These are phyloP conservation scores for Amaurobius ferox DNA, from an alignment of 2,888 invertebrate species.

Conservation along the genomic window DNA sequence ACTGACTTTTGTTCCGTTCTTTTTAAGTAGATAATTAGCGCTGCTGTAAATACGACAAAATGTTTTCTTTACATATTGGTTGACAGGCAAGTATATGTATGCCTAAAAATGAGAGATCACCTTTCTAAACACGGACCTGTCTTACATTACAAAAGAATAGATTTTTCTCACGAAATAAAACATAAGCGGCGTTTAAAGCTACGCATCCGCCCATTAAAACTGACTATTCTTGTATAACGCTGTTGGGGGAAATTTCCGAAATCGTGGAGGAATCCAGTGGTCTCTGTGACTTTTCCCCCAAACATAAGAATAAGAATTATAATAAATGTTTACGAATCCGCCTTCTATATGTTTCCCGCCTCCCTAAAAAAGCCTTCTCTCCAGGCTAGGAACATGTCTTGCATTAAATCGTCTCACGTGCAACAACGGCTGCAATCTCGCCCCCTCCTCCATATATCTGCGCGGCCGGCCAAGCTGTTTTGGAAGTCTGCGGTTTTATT, in stretches of 20 bases:
- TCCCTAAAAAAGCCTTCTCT: background rate
- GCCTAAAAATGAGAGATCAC: too few species aligned
- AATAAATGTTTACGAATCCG: constrained; percentile 53
- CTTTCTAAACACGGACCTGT: too few species aligned
- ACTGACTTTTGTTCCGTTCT: too few species aligned
- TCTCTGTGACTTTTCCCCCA: constrained; percentile 13
- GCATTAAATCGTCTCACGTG: constrained; percentile 68
- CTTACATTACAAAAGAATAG: too few species aligned
- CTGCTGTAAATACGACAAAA: too few species aligned
- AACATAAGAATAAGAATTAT: constrained; percentile 44
- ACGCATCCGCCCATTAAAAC: too few species aligned
- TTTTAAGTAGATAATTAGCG: too few species aligned
- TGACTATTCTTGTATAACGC: too few species aligned
- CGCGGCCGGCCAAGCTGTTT: background rate
- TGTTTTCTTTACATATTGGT: too few species aligned
- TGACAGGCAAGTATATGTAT: too few species aligned
- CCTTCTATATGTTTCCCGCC: background rate
- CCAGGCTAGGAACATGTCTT: constrained; percentile 32
- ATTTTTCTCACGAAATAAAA: too few species aligned
- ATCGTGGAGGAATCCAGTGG: constrained; percentile 39
- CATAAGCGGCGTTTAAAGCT: too few species aligned
- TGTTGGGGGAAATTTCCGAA: background rate
- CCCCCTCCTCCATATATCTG: background rate
- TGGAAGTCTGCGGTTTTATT: constrained; percentile 46
- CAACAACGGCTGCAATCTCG: constrained; percentile 7